Base-by-base conservation (phyloP, 2,113 vertebrate genomes). In the Abramis brama region DNA sequence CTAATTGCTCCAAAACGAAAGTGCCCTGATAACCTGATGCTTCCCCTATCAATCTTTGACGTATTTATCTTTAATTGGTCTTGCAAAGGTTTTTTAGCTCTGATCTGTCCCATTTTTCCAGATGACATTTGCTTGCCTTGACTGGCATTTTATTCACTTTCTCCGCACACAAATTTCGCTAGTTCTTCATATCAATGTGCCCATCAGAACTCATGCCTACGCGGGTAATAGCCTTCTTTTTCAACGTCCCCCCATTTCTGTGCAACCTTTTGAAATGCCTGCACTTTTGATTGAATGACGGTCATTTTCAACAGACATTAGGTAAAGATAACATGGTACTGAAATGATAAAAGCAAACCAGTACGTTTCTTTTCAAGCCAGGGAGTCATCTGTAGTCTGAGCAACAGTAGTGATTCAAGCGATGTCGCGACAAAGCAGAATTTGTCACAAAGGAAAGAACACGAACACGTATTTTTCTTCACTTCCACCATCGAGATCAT, bases 1-100 rank as follows among this genome's bases (percentile, higher is more conserved):
- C 87, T 94, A 93, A 95, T 93, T 94, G 91, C 92, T 86, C 23
- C 82, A 88, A 91, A 93, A 90, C 79, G 50, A 84, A 91, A 88
- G 86, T 91, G 88, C 87, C 89, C 92, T 74, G 90, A 89, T 92
- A 91, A 91, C 88, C 89, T 21, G 77, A 89, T 82, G 74, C 84
- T 82, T 89, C 83, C 86, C 23, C 43, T 73, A 90, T 90, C 87
- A 71, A 75, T 89, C 87, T 21, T 2, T 87, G 88, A 82, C 87
- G 85, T 87, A 91, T 92, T 92, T 91, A 89, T 92, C 90, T 91
- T 83, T 93, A 93, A 93, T 93, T 92, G 91, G 87, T 89, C 82
- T 81, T 85, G 79, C 82, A 77, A 86, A 57, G 23, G 45, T 85
- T 90, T 91, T 88, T 84, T 77, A 66, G 57, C 70, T 60, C 71